Evolutionary conservation across 2,888 invertebrate genomes (phyloP).

Genomic region (Prenolepis imparis): DNA sequence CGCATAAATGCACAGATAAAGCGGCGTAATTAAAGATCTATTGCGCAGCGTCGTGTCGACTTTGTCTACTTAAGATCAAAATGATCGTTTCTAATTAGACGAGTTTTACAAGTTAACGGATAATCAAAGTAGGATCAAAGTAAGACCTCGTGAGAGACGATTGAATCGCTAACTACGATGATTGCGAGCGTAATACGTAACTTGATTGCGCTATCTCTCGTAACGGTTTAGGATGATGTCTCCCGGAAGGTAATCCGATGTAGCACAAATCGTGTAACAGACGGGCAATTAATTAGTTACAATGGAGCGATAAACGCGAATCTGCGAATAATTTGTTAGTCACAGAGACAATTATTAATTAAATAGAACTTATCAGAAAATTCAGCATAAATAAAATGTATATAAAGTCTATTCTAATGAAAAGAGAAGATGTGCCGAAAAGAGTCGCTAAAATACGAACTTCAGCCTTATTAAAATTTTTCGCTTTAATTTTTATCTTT

Average conservation of each 20-base stretch:
- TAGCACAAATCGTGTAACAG: slow-evolving; percentile 38
- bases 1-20: neutral
- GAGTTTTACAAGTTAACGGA: slow-evolving; percentile 48
- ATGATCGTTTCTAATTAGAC: slow-evolving; percentile 31
- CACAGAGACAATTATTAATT: slow-evolving; percentile 3
- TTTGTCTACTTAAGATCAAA: neutral
- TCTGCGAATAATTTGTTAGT: neutral
- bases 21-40: slow-evolving; percentile 28
- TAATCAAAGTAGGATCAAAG: slow-evolving; percentile 55
- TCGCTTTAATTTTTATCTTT: slow-evolving; percentile 22
- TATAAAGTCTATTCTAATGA: neutral
- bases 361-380: neutral
- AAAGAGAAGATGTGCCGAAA: neutral
- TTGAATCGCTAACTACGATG: slow-evolving; percentile 42
- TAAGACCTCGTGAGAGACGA: slow-evolving; percentile 32
- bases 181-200: slow-evolving; percentile 41
- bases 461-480: slow-evolving; percentile 28
- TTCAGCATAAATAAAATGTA: neutral
- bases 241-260: slow-evolving; percentile 19
- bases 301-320: slow-evolving; percentile 42
- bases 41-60: neutral
- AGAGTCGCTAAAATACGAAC: neutral
- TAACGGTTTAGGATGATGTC: slow-evolving; percentile 24
- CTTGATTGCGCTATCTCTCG: neutral
- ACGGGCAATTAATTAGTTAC: slow-evolving; percentile 45